phyloP scores from a whole-genome alignment of 2,113 vertebrate species.

The Peromyscus leucopus region DNA sequence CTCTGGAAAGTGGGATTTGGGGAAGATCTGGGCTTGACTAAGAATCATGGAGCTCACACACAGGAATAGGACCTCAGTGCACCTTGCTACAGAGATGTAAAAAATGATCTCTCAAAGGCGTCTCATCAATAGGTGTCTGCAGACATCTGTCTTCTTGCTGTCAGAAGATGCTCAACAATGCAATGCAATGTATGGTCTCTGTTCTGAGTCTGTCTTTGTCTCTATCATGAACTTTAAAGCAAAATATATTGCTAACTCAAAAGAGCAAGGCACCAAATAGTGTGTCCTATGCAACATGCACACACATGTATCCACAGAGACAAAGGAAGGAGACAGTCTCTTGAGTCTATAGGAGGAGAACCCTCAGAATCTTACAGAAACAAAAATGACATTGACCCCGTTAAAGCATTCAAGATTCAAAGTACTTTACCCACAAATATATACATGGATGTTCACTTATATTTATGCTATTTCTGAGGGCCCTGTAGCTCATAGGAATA shows the following conservation, averaged over 20 bases:
- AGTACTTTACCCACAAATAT: neutral
- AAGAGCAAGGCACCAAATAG: neutral
- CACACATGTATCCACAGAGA: neutral
- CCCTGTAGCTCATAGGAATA: neutral
- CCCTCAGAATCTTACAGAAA: neutral
- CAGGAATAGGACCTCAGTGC: neutral
- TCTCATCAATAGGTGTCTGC: neutral
- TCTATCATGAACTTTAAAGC: neutral
- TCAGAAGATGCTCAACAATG: neutral
- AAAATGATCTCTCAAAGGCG: too few species aligned
- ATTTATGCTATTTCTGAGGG: rapidly evolving
- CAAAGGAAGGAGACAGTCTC: neutral
- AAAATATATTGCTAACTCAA: neutral
- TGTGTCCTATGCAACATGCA: neutral
- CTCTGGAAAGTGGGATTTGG: neutral
- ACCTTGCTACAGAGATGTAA: neutral
- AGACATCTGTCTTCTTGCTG: neutral
- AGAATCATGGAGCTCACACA: neutral
- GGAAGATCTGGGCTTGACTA: constrained; percentile 1
- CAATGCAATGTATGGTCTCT: neutral
- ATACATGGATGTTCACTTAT: too few species aligned
- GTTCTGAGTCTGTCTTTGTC: neutral
- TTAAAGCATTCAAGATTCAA: neutral
- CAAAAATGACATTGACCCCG: neutral
- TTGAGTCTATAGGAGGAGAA: neutral